Evolutionary conservation across 2,797 vertebrate genomes (phyloP), one percentile per base, ranked within the genome.

Genomic region (Pteronotus mesoamericanus): DNA sequence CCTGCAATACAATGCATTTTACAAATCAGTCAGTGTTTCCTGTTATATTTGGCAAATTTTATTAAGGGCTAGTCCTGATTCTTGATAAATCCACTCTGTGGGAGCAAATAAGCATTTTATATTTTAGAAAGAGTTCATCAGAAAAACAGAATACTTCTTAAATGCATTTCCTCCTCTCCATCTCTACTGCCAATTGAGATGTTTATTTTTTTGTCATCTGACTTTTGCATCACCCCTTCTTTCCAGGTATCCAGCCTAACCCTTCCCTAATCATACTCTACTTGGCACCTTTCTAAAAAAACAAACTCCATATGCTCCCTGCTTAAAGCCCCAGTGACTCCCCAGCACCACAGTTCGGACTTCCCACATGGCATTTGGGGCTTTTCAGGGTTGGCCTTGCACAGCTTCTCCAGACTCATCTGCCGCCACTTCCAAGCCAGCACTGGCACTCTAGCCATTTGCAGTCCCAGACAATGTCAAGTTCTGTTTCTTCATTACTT

Each of bases 1-100:
- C 99, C 99, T 99, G 98, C 94, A 98, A 98, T 37, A 96, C 9
- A 98, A 93, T 61, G 18, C 12, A 91, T 74, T 95, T 96, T 88
- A 96, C 86, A 51, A 96, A 89, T 90, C 95, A 92, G 64, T 59
- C 16, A 72, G 68, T 57, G 24, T 64, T 91, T 86, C 85, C 37
- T 90, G 21, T 80, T 86, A 71, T 29, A 74, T 64, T 37, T 84
- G 46, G 22, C 44, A 74, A 87, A 86, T 29, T 93, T 95, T 89
- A 79, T 80, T 92, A 78, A 94, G 42, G 21, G 91, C 55, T 82
- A 46, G 71, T 51, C 21, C 48, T 77, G 79, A 90, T 15, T 21
- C 24, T 71, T 94, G 24, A 42, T 64, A 89, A 75, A 46, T 74
- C 77, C 92, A 87, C 37, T 89, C 39, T 86, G 19, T 88, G 24